Evolutionary conservation across 2,113 vertebrate genomes (phyloP), one percentile per base, ranked within the genome.

Genomic region (Pedetes capensis): DNA sequence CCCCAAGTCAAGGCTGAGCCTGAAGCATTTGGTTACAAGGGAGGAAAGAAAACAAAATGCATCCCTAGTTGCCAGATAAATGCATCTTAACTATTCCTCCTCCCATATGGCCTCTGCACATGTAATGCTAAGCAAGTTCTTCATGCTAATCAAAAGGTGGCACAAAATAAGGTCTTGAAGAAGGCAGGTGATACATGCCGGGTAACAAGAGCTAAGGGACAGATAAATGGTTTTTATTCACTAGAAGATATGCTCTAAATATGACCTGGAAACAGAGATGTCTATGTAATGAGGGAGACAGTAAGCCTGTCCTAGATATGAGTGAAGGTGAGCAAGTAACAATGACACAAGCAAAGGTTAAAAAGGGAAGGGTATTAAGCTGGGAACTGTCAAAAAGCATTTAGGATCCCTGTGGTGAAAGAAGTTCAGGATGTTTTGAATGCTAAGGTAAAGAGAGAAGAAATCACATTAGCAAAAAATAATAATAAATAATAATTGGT

Each of bases 231-330:
- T 59, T 91, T 96, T 57, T 91, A 93, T 93, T 92, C 42, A 66
- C 51, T 39, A 37, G 7, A 95, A 93, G 53, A 61, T 96, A 88
- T 76, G 18, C 76, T 96, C 27, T 55, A 89, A 86, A 79, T 84
- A 74, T 37, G 44, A 16, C 12, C 37, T 92, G 3, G 86, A 92
- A 96, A 96, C 51, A 78, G 32, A 92, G 42, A 94, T 79, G 49
- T 92, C 57, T 68, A 47, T 84, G 78, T 89, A 83, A 93, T 87
- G 69, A 94, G 68, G 66, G 37, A 94, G 85, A 89, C n/a, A 91
- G 89, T 93, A 95, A 89, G 37, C 51, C 47, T 76, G 63, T 42
- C 12, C n/a, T 87, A 39, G 12, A 13, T 83, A 1, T 57, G 94
- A 93, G 25, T 96, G 34, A 89, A 89, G 44, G 53, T 86, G 32